phyloP scores from a whole-genome alignment of 2,888 invertebrate species.

The Atrina japonica region DNA sequence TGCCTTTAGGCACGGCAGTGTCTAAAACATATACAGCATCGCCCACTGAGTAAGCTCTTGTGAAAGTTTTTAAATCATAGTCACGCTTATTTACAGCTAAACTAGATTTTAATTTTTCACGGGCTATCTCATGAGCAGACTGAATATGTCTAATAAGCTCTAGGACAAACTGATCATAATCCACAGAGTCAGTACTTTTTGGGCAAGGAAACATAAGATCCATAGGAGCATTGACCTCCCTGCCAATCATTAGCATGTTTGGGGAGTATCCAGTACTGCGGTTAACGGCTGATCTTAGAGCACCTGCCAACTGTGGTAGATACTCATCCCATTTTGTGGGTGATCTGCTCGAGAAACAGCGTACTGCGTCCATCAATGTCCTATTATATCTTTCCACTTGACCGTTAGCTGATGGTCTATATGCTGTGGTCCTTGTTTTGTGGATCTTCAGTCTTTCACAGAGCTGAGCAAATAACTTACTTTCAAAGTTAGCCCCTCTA shows the following conservation, averaged over 20 bases:
- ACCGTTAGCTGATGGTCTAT: constrained; percentile 43
- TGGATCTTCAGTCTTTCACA: constrained; percentile 35
- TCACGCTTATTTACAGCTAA: constrained; percentile 25
- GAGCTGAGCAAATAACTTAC: constrained; percentile 32
- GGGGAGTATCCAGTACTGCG: constrained; percentile 45
- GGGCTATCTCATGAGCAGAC: constrained; percentile 37
- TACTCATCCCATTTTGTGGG: constrained; percentile 42
- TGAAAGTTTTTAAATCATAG: constrained; percentile 20
- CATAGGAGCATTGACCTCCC: constrained; percentile 39
- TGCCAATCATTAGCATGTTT: constrained; percentile 45
- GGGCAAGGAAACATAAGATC: constrained; percentile 35
- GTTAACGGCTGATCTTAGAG: constrained; percentile 34
- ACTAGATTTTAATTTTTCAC: constrained; percentile 19
- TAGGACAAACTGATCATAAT: constrained; percentile 19
- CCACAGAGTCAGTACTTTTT: neutral
- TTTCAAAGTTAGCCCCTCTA: constrained; percentile 41
- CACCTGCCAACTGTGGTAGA: constrained; percentile 35
- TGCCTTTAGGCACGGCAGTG: constrained; percentile 11
- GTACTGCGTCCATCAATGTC: constrained; percentile 33
- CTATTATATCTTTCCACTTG: constrained; percentile 38
- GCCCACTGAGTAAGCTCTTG: constrained; percentile 2
- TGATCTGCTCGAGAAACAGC: constrained; percentile 35
- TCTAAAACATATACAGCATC: constrained; percentile 19
- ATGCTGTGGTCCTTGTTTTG: constrained; percentile 42
- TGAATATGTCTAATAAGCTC: constrained; percentile 8